Evolutionary conservation across 2,888 invertebrate species (phyloP), one percentile per base, ranked within the genome.

Genomic region (Leptopilina syphax): DNA sequence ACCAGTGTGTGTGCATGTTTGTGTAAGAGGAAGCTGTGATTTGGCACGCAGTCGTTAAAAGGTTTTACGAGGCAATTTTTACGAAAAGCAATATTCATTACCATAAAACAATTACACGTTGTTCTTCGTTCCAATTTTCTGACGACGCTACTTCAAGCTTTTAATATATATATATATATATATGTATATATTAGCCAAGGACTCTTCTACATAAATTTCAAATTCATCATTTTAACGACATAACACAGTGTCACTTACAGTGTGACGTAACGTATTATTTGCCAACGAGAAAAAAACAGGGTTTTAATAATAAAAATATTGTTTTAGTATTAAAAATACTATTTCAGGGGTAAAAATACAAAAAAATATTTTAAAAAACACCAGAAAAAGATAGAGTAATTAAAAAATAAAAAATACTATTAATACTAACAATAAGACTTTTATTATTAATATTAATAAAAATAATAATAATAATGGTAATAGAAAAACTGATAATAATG

Each of bases 51-150:
- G 81, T 50, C 80, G 79, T 83, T 83, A 84, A 84, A 50, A 83
- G 68, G 83, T 81, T 84, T 84, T 82, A 85, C 81, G 85, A 82
- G 70, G 81, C 18, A 68, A 73, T 73, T 73, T 84, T 81, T 76
- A 73, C 79, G 18, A 83, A 83, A 86, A 86, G 84, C 84, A 87
- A 87, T 87, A 86, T 87, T 86, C 88, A 79, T 83, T 83, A 84
- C 81, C 80, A 83, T 83, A 84, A 88, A 88, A 88, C 87, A 87
- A 88, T 88, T 88, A 86, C 84, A 83, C 82, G 84, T 78, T 83
- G 78, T 79, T 77, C 73, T 65, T 70, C 80, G 83, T 9, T 83
- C 81, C 79, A 83, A 86, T 85, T 84, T 84, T 79, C 63, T 78
- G 81, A 63, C 70, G 41, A 57, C 68, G 68, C 34, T 76, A 67